phyloP scores from a whole-genome alignment of 2,113 vertebrate species.

The Arenaria interpres region DNA sequence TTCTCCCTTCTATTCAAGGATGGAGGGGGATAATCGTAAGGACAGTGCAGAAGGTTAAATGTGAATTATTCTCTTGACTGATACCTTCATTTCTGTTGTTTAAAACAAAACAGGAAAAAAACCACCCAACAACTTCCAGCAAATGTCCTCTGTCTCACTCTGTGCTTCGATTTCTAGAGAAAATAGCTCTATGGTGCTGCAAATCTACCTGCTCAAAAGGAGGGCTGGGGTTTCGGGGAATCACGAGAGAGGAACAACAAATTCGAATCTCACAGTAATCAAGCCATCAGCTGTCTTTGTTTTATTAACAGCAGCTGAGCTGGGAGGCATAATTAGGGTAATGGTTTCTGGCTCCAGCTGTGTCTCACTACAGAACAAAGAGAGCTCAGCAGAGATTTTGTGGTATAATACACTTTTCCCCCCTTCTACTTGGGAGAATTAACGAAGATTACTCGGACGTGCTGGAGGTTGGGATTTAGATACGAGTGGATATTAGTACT shows the following conservation, averaged over 20 bases:
- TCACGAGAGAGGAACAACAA: constrained; percentile 9
- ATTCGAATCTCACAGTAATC: constrained; percentile 44
- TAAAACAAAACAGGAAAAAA: not conserved
- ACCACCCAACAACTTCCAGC: not conserved
- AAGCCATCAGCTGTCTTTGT: constrained; percentile 54
- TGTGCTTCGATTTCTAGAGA: not conserved
- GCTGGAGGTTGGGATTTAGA: not conserved
- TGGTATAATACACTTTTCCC: not conserved
- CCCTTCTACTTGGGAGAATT: not conserved
- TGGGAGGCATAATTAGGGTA: constrained; percentile 55
- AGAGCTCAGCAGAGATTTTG: constrained; percentile 18
- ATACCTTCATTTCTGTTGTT: not conserved
- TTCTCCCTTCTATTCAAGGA: not conserved
- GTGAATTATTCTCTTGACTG: not conserved
- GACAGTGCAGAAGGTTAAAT: not conserved
- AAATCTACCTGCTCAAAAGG: not conserved
- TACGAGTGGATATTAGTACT: not conserved
- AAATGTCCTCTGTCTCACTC: not conserved
- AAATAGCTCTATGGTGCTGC: not conserved
- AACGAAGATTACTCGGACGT: not conserved
- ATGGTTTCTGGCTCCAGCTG: constrained; percentile 54
- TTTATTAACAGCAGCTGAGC: constrained; percentile 35
- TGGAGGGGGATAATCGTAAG: not conserved
- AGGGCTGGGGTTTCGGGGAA: not conserved
- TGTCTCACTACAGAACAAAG: constrained; percentile 57